These are phyloP conservation scores for Noctilio leporinus DNA, from an alignment of 2,113 vertebrate genomes.

Conservation along the genomic window DNA sequence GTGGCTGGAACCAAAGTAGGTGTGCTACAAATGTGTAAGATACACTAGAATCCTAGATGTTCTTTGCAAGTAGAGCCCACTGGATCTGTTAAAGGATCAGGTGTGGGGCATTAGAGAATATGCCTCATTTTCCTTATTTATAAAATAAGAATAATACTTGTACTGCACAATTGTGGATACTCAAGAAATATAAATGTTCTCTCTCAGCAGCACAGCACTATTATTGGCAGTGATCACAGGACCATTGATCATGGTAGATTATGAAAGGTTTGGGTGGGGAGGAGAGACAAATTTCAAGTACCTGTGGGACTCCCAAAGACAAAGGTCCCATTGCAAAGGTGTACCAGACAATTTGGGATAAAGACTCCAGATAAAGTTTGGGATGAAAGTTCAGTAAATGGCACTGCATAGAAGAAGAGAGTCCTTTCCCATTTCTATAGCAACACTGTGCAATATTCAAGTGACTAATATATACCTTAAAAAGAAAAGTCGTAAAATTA, in stretches of 20 bases:
- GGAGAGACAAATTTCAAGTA: not conserved
- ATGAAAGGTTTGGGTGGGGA: not conserved
- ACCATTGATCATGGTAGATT: not conserved
- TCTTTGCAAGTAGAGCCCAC: not conserved
- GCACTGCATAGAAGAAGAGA: not conserved
- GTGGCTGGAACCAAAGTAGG: not conserved
- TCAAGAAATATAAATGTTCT: not conserved
- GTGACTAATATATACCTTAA: not conserved
- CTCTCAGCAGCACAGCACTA: not conserved
- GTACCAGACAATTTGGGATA: not conserved
- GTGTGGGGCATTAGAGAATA: not conserved
- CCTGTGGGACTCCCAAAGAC: not conserved
- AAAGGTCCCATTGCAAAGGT: not conserved
- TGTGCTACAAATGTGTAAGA: not conserved
- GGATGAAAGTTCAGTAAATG: not conserved
- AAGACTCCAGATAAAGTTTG: not conserved
- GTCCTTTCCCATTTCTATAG: not conserved
- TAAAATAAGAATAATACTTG: not conserved
- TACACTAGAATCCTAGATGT: not conserved
- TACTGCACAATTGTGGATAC: not conserved
- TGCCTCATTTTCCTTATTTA: not conserved
- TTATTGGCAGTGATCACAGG: not conserved
- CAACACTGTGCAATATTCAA: not conserved
- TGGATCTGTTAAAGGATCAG: not conserved
- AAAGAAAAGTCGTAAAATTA: not conserved